Evolutionary conservation across 2,797 vertebrate genomes (phyloP).

Genomic region (Anas acuta): DNA sequence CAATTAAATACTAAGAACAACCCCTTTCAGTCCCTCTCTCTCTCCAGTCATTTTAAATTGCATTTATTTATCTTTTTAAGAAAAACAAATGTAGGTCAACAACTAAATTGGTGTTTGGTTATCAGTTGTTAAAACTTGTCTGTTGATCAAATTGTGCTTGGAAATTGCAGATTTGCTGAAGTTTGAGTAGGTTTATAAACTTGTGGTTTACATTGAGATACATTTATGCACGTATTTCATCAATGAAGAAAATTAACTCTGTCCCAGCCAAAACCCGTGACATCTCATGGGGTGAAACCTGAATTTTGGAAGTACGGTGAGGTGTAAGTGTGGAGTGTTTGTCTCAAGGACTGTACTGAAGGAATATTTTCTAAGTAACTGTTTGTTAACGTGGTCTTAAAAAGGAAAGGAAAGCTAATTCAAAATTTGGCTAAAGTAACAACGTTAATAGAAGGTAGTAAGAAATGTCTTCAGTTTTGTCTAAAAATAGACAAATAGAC

Average conservation of each 20-base stretch:
- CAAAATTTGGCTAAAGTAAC: neutral
- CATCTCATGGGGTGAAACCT: neutral
- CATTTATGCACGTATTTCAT: neutral
- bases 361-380: neutral
- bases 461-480: neutral
- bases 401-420: neutral
- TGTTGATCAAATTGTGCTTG: neutral
- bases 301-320: neutral
- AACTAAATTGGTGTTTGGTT: neutral
- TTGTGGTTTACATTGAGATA: neutral
- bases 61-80: neutral
- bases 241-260: neutral
- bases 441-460: neutral
- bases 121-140: neutral
- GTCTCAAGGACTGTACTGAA: neutral
- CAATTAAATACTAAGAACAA: neutral
- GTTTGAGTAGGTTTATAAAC: neutral
- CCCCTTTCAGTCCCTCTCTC: neutral
- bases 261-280: neutral
- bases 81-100: neutral
- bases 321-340: neutral
- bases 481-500: neutral
- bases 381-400: neutral
- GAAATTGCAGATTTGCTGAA: neutral
- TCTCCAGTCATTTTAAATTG: neutral